Base-by-base conservation (phyloP, 2,113 vertebrate species). In the Malaclemys terrapin region DNA sequence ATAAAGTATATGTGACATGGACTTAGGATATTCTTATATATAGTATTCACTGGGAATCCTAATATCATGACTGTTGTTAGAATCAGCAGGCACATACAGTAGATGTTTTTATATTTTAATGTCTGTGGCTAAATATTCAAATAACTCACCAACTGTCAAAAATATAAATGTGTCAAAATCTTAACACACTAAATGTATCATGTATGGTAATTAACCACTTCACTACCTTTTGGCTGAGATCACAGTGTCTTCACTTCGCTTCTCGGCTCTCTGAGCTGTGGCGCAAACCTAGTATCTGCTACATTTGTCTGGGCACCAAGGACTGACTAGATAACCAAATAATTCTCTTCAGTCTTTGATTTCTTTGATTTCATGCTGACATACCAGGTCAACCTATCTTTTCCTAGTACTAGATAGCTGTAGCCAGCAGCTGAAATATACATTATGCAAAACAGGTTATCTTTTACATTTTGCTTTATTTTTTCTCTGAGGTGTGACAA, bases 401-500 rank as follows among this genome's bases (percentile, higher is more conserved):
- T 78, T 50, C 80, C 91, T 2, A 2, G 56, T 53, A 45, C 87
- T 50, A 10, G 65, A 47, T 1, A 35, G 49, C 59, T 8, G 0
- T 10, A 81, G 80, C 91, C 42, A 6, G 62, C 85, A 54, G 76
- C 52, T 27, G 45, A 20, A 45, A 9, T 12, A 1, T 5, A 1
- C 25, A 35, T 52, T 11, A 3, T 4, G 27, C 29, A 19, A 92
- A 59, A 79, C 42, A n/a, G 76, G 87, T 88, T 87, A 54, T 84
- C 54, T 95, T 93, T 93, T 50, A 45, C 42, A 27, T 42, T 90
- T 69, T 80, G 42, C 17, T 3, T 78, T 80, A 89, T 96, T 91
- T 95, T 90, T 56, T 94, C 80, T 94, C 91, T 93, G 93, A 0
- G 2, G 82, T 84, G 78, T 84, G 89, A 78, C 65, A 95, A 35